Evolutionary conservation across 2,113 vertebrate genomes (phyloP), one percentile per base, ranked within the genome.

Genomic region (Paracanthobrama guichenoti): DNA sequence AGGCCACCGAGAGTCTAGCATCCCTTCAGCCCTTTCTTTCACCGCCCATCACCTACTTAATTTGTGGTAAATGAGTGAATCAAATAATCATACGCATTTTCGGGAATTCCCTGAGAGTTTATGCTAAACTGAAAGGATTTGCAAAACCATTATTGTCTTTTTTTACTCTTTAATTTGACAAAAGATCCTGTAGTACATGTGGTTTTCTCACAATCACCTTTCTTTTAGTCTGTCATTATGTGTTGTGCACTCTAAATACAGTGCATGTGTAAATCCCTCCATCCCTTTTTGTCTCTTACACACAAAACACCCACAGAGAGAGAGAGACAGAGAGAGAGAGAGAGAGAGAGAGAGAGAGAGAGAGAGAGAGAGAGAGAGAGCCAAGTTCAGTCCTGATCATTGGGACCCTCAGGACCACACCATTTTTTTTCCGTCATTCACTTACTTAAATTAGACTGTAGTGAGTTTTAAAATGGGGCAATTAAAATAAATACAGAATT

Each of bases 331-430:
- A 31, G 60, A 14, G 79, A 81, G 60, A 35, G 79, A 53, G 44
- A 67, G 60, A 64, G 60, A 20, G 60, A 31, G 42, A 24, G 24
- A 53, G 79, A 24, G 26, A 24, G 28, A 0, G 75, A 88, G 26
- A 73, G 42, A 59, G 87, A 85, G 48, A 50, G 48, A 50, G 48
- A 50, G 48, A 16, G 48, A 50, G 48, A 50, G 48, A 50, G 77
- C 57, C 75, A 76, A 35, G 82, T 84, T 79, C 79, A 73, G 82
- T 86, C 74, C 86, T 87, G 69, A 84, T 81, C 69, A 79, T 74
- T 71, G 57, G 59, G 72, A 83, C 73, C 71, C 69, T 80, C 80
- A 84, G 88, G 84, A 89, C 85, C 88, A 87, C 79, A 90, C 60
- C 81, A 12, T 84, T 50, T 31, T 90, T 88, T 89, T 31, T 81